Base-by-base conservation (phyloP, 2,113 vertebrate genomes). In the Centropristis striata region DNA sequence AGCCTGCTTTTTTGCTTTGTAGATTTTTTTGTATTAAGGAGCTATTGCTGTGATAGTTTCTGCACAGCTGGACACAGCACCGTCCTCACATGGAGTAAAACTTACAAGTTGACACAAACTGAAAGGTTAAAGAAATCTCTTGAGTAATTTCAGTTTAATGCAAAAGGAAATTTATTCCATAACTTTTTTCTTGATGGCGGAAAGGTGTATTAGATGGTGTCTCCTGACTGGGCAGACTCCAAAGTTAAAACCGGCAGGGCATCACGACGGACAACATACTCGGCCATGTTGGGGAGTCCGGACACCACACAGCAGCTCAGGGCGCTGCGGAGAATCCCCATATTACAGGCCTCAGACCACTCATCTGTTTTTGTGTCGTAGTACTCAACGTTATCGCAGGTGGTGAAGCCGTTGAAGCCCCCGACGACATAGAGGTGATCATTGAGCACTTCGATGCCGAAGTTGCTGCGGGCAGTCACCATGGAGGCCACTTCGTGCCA, bases 271-370 rank as follows among this genome's bases (percentile, higher is more conserved):
- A 53, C 0, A 0, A 28, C 7, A 2, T 78, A 89, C 0, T 71
- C 46, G 0, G 23, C 11, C 23, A 89, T 20, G 0, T 97, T 96
- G 47, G 94, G 81, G 8, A 97, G 86, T 1, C 93, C 95, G 0
- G 92, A 92, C 23, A 97, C 94, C 65, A 96, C 95, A 0, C 96
- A 97, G 94, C 97, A 98, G 93, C 96, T 92, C 73, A 97, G 84
- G 0, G 95, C 96, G 0, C 96, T 96, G 47, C 96, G 96, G 86
- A 84, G 88, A 12, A 96, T 57, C 1, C 82, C 46, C 96, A 98
- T 96, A 86, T 95, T 71, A 0, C 89, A 28, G 0, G 88, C 89
- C 0, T 93, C 88, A 0, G 86, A 83, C 97, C 97, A 98, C 75
- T 92, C 75, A 0, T 95, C 89, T 0, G 88, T 83, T 9, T 77